Conservation (phyloP, 2,797 vertebrate genomes). For the Podarcis lilfordi region DNA sequence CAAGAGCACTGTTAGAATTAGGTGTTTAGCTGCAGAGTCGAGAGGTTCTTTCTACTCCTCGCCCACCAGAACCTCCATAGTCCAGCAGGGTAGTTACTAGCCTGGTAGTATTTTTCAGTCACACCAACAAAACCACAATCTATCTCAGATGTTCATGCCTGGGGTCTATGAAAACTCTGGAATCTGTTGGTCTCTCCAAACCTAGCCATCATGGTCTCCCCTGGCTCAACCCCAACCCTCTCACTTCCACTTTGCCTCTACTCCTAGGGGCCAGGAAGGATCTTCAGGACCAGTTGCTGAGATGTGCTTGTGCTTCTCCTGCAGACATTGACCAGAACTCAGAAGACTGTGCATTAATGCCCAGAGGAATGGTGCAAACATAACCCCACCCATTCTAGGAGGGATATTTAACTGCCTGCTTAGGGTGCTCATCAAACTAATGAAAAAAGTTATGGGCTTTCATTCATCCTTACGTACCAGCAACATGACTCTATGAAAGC, state of each 20-base stretch:
- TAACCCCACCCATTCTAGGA: not conserved
- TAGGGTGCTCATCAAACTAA: not conserved
- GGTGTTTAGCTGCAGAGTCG: not conserved
- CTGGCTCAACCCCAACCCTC: not conserved
- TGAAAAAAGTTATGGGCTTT: not conserved
- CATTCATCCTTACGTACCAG: not conserved
- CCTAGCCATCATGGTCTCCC: not conserved
- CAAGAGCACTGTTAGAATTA: rapidly evolving
- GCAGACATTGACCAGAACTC: not conserved
- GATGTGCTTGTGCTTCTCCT: not conserved
- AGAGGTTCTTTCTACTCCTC: not conserved
- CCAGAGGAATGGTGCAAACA: not conserved
- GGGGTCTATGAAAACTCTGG: not conserved
- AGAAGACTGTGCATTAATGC: not conserved
- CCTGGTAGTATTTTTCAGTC: not conserved
- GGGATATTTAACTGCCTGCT: too few species aligned
- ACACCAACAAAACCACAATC: not conserved
- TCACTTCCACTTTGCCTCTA: not conserved
- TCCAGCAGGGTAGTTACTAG: not conserved
- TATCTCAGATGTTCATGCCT: not conserved
- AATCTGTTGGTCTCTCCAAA: not conserved
- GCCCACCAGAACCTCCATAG: not conserved
- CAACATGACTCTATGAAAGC: not conserved
- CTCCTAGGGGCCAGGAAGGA: not conserved
- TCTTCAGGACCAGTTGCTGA: too few species aligned